Percentiles rank a stretch among this genome's conserved stretches.
Conservation (phyloP, 53 echinoderm and acorn worm species). For the Antedon mediterranea region DNA sequence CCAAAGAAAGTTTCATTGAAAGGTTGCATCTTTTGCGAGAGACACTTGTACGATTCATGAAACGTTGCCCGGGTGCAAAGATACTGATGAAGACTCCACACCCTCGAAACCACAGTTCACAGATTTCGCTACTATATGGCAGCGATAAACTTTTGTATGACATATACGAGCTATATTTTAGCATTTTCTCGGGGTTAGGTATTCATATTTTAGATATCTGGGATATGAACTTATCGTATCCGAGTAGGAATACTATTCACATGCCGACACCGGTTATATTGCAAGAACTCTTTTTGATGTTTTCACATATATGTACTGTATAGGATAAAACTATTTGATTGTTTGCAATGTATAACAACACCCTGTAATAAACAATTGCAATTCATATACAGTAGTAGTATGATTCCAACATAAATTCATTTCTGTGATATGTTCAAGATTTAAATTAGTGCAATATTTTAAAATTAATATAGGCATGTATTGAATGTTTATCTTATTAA, state of each 20-base stretch:
- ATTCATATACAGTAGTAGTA: too few relatives aligned
- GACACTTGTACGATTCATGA: not conserved
- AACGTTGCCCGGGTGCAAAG: not conserved
- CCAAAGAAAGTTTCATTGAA: not conserved
- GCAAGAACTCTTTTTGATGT: conserved; percentile 3
- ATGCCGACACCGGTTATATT: not conserved
- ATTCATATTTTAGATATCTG: conserved; percentile 5
- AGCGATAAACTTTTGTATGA: not conserved
- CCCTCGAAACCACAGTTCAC: not conserved
- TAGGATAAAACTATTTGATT: too few relatives aligned
- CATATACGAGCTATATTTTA: conserved; percentile 2
- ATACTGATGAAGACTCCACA: not conserved
- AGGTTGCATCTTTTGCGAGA: not conserved
- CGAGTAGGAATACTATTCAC: not conserved
- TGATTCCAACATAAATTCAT: too few relatives aligned
- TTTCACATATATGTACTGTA: conserved; percentile 5
- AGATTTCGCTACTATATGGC: not conserved
- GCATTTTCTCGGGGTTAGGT: not conserved
- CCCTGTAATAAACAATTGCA: too few relatives aligned
- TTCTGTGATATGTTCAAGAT: too few relatives aligned
- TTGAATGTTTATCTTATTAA: too few relatives aligned
- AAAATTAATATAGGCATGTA: too few relatives aligned
- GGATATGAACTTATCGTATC: conserved; percentile 1
- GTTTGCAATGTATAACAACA: too few relatives aligned
- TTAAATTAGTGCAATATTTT: too few relatives aligned